Evolutionary conservation across 2,888 invertebrate genomes (phyloP), one percentile per base, ranked within the genome.

Genomic region (Ochropacha duplaris): DNA sequence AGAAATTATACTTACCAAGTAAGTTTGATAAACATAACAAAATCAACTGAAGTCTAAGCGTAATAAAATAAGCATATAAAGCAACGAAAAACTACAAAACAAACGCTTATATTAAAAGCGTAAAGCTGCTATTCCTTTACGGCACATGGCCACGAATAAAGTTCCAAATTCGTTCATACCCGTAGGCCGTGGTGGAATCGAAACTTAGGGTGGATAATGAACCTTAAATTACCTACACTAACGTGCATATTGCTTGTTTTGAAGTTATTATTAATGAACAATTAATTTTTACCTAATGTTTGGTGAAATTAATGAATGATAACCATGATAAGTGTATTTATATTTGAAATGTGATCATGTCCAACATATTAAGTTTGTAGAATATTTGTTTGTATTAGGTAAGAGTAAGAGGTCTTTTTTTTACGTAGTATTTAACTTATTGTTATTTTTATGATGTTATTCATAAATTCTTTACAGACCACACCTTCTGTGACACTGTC

Each of bases 231-330:
- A 58, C 60, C 60, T 67, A 72, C 54, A 76, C 84, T 80, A 85
- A 87, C 86, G 88, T 88, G 88, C 86, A 87, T 88, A 88, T 88
- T 87, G 88, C 88, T 88, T 87, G 86, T 70, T 86, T 87, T 82
- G 82, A 80, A 60, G 19, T 51, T 19, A 51, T 31, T 16, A 19
- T 31, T 31, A 28, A 31, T 28, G 28, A 28, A 2, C 2, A 28
- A 31, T 31, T 31, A 31, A 31, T 31, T 4, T 11, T 31, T 31
- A 31, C 31, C 31, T 31, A 31, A 31, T 12, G 31, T 31, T 19
- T 16, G 28, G 31, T 26, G 28, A 28, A 28, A 51, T 16, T 11
- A 2, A 28, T 31, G n/a, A 22, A 39, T 19, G 22, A 39, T 39
- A 39, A 26, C 22, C 44, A 39, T 8, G 54, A 36, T 36, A 36